Percentiles rank a stretch among this genome's conserved stretches.
Conservation (phyloP, 2,113 vertebrate genomes). For the Saiga tatarica region DNA sequence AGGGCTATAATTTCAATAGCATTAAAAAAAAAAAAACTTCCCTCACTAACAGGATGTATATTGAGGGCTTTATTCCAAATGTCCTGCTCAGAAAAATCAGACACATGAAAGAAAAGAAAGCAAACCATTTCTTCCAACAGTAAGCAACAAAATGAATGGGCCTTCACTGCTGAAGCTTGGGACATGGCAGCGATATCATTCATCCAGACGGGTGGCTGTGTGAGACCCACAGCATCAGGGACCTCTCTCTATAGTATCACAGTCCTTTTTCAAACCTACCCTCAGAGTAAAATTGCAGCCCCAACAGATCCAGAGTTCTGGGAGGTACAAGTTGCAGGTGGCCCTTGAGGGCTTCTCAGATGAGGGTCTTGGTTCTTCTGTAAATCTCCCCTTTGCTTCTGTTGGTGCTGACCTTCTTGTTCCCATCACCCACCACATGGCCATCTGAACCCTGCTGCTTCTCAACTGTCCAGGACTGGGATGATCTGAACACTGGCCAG, state of each 20-base stretch:
- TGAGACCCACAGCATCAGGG: neutral
- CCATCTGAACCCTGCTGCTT: neutral
- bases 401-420: neutral
- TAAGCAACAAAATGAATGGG: constrained; percentile 42
- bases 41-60: constrained; percentile 52
- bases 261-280: constrained; percentile 19
- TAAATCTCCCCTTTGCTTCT: neutral
- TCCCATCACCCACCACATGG: neutral
- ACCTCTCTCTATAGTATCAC: neutral
- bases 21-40: neutral
- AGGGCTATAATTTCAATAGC: constrained; percentile 64
- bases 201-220: neutral
- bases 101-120: constrained; percentile 40
- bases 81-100: constrained; percentile 46
- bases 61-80: constrained; percentile 42
- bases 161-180: neutral
- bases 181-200: neutral
- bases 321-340: neutral
- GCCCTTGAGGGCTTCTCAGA: neutral
- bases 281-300: neutral
- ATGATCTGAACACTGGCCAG: constrained; percentile 31
- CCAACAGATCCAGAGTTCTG: neutral
- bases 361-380: neutral
- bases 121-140: neutral
- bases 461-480: constrained; percentile 3